A percentile compares a stretch with the other conserved stretches of the same genome.
phyloP scores from a whole-genome alignment of 2,797 vertebrate species.

The Ceryle rudis region DNA sequence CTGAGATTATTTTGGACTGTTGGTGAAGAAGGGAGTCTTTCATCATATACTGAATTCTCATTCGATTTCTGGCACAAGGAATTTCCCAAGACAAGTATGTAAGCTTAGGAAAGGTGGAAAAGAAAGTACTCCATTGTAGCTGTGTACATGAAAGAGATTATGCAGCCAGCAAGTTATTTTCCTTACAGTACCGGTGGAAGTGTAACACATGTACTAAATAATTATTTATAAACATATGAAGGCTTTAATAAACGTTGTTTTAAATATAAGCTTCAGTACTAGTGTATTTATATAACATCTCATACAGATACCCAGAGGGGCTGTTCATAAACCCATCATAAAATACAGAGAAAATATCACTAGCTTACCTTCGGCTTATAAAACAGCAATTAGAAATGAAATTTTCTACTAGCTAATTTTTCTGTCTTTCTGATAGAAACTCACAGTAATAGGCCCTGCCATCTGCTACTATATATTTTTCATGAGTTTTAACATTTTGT shows the following conservation, averaged over 20 bases:
- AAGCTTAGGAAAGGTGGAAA: not conserved
- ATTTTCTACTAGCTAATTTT: not conserved
- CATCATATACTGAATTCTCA: not conserved
- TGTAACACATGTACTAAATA: not conserved
- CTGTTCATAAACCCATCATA: not conserved
- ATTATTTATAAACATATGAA: not conserved
- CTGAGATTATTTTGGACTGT: not conserved
- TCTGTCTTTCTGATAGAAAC: slow-evolving; percentile 20
- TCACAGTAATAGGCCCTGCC: slow-evolving; percentile 60
- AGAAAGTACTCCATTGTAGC: not conserved
- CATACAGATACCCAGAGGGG: not conserved
- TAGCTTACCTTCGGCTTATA: slow-evolving; percentile 26
- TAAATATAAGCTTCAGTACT: not conserved
- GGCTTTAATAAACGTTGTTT: not conserved
- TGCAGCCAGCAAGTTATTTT: not conserved
- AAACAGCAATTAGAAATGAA: slow-evolving; percentile 56
- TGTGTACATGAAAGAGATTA: not conserved
- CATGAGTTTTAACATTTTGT: slow-evolving; percentile 70
- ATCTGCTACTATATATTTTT: slow-evolving; percentile 74
- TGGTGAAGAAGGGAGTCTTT: not conserved
- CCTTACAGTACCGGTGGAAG: not conserved
- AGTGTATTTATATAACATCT: not conserved
- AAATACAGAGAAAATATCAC: slow-evolving; percentile 10
- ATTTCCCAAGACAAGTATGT: not conserved
- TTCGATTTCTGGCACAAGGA: not conserved